Evolutionary conservation across 2,113 vertebrate genomes (phyloP).

Genomic region (Gambusia affinis): DNA sequence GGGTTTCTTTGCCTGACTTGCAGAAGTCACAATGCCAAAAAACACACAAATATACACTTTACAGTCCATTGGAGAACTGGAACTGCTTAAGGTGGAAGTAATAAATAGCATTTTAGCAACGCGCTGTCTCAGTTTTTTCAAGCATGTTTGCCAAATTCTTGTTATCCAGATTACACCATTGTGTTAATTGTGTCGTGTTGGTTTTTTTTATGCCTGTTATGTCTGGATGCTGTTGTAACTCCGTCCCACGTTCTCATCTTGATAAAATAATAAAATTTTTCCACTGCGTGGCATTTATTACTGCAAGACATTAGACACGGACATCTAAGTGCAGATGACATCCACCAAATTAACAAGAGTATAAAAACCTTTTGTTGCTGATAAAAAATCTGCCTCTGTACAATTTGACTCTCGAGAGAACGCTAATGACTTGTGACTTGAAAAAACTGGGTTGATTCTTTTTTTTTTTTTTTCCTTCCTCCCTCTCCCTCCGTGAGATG

Average conservation of each 20-base stretch:
- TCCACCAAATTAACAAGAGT: conserved; percentile 79
- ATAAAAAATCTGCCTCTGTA: conserved; percentile 74
- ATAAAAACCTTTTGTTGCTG: conserved; percentile 77
- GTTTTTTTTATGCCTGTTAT: conserved; percentile 56
- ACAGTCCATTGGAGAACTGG: conserved; percentile 8
- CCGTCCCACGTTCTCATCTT: conserved; percentile 67
- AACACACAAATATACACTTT: conserved; percentile 13
- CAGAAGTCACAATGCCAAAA: conserved; percentile 15
- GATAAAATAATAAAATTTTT: conserved; percentile 74
- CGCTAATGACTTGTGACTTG: conserved; percentile 80
- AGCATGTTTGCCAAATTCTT: conserved; percentile 11
- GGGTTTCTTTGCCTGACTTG: not conserved
- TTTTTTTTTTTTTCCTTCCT: not conserved
- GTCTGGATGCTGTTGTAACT: conserved; percentile 52
- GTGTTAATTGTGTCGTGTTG: conserved; percentile 46
- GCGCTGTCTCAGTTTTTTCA: conserved; percentile 3
- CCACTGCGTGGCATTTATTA: conserved; percentile 73
- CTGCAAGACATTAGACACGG: conserved; percentile 75
- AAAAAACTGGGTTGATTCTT: conserved; percentile 77
- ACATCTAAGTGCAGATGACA: conserved; percentile 78
- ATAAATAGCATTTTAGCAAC: conserved; percentile 6
- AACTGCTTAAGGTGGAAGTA: conserved; percentile 17
- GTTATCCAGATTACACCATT: conserved; percentile 21
- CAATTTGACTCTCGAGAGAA: conserved; percentile 76
- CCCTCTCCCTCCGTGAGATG: conserved; percentile 62